Evolutionary conservation across 2,888 invertebrate species (phyloP), one percentile per base, ranked within the genome.

Genomic region (Plebejus anna): DNA sequence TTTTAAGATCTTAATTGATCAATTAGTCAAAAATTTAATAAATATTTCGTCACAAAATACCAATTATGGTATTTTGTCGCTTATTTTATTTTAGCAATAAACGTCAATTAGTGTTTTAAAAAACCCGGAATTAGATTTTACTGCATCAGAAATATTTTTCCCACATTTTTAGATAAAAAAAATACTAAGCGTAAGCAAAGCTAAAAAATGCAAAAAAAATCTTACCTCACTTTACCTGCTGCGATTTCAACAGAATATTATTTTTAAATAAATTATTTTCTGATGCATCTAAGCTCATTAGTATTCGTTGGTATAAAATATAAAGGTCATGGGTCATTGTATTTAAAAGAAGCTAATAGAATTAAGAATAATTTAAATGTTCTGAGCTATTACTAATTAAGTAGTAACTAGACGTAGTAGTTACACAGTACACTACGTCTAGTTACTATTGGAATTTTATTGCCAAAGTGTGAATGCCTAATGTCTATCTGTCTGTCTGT

Each of bases 141-240:
- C 61, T 61, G 28, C 61, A 22, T 28, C 61, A 28, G 4, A 4
- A n/a, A 59, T 61, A 28, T 28, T 28, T 61, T 61, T 28, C 61
- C 28, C 1, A 28, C 13, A 11, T 51, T 28, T 28, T 9, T 61
- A 22, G n/a, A 57, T 28, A 28, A 28, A 28, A 22, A 22, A 59
- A 61, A 9, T 11, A 22, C 6, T 16, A 55, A 55, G 13, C 13
- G 2, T 16, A n/a, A 59, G 7, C 7, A 28, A 11, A 61, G 22
- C 22, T 9, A 61, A 61, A 61, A 61, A 61, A 61, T 61, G 28
- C 61, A 9, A 61, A 28, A 61, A 28, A 28, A 11, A 28, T 11
- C 61, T 61, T 61, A 61, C 61, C 9, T 61, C 61, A 61, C 61
- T 61, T 61, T 61, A 11, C 61, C 61, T 61, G 28, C 22, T 61